Base-by-base conservation (phyloP, 92 coral and sea anemone genomes). In the Siderastrea siderea region DNA sequence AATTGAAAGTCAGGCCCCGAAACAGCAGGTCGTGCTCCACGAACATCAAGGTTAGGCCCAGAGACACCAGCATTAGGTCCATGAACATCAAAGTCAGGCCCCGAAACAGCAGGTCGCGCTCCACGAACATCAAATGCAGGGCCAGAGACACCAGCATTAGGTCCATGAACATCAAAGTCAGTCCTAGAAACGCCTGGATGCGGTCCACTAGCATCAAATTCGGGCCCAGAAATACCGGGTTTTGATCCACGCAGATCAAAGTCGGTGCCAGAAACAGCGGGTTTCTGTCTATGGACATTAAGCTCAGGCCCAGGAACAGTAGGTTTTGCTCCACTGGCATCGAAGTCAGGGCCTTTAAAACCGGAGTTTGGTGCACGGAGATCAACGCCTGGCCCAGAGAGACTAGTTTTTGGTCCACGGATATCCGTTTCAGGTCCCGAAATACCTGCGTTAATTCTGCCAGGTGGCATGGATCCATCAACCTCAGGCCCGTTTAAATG, bases 91-190 rank as follows among this genome's bases (percentile, higher is more conserved):
- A 13, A 6, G 11, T 71, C 49, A 13, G 57, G 57, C 15, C 66
- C 66, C 13, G 66, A 61, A 1, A 61, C 19, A 17, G 4, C 48
- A 26, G 15, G 43, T 44, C 16, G 13, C 17, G 66, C 17, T 48
- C 44, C 55, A 12, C 43, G 17, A 14, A 49, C 59, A 71, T 71
- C 55, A 16, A 71, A 47, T 47, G 47, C 57, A 13, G 43, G 43
- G 4, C 55, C 51, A 3, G 81, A 26, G 12, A 75, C 47, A 4
- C n/a, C 60, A 7, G 51, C 44, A 5, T 47, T 52, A 4, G 86
- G 77, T 17, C 84, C 87, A 17, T 60, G 50, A 5, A 66, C 74
- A 72, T 73, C 83, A 53, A 85, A 51, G 46, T 77, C 60, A 47
- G 79, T 60, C 13, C 70, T 53, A 47, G 76, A 71, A 3, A 48